Evolutionary conservation across 1,140 invertebrate genomes (phyloP), one percentile per base, ranked within the genome.

Genomic region (Drosophila aff.): DNA sequence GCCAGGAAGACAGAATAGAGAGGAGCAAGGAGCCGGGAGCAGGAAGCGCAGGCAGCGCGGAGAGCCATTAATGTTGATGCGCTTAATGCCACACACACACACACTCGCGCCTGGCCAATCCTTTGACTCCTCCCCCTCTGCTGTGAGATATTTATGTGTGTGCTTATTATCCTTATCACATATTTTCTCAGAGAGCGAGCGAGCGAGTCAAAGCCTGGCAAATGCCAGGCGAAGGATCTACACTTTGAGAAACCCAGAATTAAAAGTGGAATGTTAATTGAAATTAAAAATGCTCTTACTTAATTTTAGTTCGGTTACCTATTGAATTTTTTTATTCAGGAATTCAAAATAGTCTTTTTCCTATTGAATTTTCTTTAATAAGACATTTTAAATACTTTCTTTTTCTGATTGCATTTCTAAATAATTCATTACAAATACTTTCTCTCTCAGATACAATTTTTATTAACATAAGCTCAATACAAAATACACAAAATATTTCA

Each of bases 161-260:
- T 73, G 69, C 67, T 73, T 73, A 73, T 73, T 73, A 73, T 73
- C 67, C 69, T 72, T 73, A 73, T 73, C 69, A 58, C 66, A 72
- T 43, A 43, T 68, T 68, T 65, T 49, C 43, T 21, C 65, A 46
- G 36, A 26, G 63, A 44, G 31, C n/a, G 6, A 44, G 16, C 13
- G 26, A 26, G 47, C 13, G 15, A 31, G 38, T 33, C 33, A 4
- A 23, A 33, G 43, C 18, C 68, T n/a, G 65, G 65, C 36, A 72
- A 72, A 71, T 72, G 69, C 50, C 68, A 69, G 55, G 33, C 64
- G 13, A 21, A 21, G 62, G 33, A 64, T 18, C 3, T 49, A n/a
- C 63, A 44, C 50, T 44, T 11, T 6, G 13, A 47, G 21, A 47
- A 47, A 47, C 23, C 15, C 15, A 4, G 15, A 23, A 8, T 0